Percentiles rank a stretch among this genome's conserved stretches.
These are phyloP conservation scores for Napeogenes inachia DNA, from an alignment of 2,888 invertebrate genomes.

Conservation along the genomic window DNA sequence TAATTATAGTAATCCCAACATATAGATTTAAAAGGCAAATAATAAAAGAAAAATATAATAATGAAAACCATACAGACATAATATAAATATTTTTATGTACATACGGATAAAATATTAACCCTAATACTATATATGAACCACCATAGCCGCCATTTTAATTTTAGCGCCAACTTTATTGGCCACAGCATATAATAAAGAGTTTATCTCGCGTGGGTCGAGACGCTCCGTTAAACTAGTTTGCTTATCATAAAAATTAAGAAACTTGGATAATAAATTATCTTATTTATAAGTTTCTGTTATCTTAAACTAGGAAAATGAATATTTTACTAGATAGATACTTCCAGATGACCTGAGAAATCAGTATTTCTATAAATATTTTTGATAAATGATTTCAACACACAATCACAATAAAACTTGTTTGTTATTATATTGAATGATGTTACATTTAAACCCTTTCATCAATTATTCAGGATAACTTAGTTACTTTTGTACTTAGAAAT, in stretches of 20 bases:
- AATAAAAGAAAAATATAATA: too few relatives aligned
- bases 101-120: constrained; percentile 7
- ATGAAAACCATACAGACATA: neutral
- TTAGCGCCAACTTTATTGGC: constrained; percentile 16
- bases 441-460: constrained; percentile 1
- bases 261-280: constrained; percentile 2
- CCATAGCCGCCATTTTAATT: constrained; percentile 11
- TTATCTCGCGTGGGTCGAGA: constrained; percentile 6
- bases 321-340: too few relatives aligned
- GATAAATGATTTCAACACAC: too few relatives aligned
- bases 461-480: constrained; percentile 9
- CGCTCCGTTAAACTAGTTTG: constrained; percentile 5
- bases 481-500: constrained; percentile 14
- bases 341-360: too few relatives aligned
- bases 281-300: neutral
- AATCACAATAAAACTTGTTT: too few relatives aligned
- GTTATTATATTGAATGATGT: neutral
- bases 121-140: too few relatives aligned
- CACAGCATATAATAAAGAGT: constrained; percentile 14
- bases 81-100: neutral
- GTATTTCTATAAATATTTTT: too few relatives aligned
- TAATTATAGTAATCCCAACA: too few relatives aligned
- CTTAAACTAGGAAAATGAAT: too few relatives aligned
- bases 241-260: too few relatives aligned
- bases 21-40: too few relatives aligned